Evolutionary conservation across 2,113 vertebrate species (phyloP).

Genomic region (Scalopus aquaticus): DNA sequence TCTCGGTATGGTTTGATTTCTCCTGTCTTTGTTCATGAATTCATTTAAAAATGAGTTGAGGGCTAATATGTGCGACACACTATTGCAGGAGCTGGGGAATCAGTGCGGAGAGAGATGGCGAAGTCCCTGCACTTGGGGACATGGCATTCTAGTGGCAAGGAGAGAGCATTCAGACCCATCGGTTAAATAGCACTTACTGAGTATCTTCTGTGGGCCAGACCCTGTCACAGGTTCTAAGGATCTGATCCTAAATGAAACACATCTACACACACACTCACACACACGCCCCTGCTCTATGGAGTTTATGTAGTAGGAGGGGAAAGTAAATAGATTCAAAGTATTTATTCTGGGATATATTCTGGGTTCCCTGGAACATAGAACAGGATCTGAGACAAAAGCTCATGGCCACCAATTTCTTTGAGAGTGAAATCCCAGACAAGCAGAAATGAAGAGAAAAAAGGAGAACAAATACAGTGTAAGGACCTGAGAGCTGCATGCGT

Average conservation of each 20-base stretch:
- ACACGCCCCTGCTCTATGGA: not conserved
- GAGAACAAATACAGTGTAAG: not conserved
- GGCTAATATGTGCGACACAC: not conserved
- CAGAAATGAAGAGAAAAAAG: not conserved
- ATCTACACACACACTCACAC: not conserved
- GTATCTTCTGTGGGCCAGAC: not conserved
- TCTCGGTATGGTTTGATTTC: not conserved
- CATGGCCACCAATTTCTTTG: not conserved
- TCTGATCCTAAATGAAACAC: not conserved
- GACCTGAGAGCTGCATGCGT: rapidly evolving
- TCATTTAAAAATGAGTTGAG: not conserved
- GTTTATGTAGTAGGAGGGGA: not conserved
- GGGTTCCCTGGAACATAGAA: not conserved
- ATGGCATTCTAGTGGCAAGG: not conserved
- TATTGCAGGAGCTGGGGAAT: not conserved
- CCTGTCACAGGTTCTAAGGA: not conserved
- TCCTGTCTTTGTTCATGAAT: not conserved
- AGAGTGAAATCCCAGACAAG: not conserved
- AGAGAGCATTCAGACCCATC: not conserved
- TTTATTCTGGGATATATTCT: not conserved
- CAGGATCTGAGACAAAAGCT: not conserved
- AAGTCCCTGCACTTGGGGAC: not conserved
- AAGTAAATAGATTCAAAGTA: not conserved
- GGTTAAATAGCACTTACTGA: not conserved
- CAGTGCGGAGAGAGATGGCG: not conserved